Conservation (phyloP, 2,797 vertebrate species). For the Calcarius lapponicus region DNA sequence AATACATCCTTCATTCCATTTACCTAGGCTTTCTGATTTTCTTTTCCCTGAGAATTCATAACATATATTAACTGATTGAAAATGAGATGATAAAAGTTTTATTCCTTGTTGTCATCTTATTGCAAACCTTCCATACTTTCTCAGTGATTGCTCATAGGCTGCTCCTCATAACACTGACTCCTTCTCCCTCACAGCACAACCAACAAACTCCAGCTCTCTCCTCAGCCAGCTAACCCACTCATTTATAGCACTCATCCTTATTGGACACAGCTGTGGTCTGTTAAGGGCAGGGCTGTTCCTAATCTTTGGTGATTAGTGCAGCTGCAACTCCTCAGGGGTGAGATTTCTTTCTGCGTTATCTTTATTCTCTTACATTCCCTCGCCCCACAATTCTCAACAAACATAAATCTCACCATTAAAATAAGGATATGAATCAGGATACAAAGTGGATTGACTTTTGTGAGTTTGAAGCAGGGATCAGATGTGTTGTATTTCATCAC, state of each 20-base stretch:
- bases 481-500: neutral
- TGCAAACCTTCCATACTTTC: too few species aligned
- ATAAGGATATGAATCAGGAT: neutral
- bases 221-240: too few species aligned
- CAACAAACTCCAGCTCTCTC: too few species aligned
- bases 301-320: too few species aligned
- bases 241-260: too few species aligned
- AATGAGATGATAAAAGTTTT: neutral
- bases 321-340: too few species aligned
- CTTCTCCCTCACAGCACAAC: too few species aligned
- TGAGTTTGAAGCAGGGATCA: neutral
- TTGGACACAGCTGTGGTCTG: too few species aligned
- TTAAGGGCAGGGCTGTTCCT: too few species aligned
- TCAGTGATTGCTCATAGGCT: fast-evolving
- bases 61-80: fast-evolving
- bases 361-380: too few species aligned
- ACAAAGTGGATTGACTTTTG: neutral
- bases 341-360: too few species aligned
- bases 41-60: neutral
- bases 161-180: too few species aligned
- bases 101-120: neutral
- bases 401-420: neutral
- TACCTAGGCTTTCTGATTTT: neutral
- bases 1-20: fast-evolving
- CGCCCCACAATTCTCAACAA: neutral